Conservation (phyloP, 2,888 invertebrate species). For the Acrobasis consociella region DNA sequence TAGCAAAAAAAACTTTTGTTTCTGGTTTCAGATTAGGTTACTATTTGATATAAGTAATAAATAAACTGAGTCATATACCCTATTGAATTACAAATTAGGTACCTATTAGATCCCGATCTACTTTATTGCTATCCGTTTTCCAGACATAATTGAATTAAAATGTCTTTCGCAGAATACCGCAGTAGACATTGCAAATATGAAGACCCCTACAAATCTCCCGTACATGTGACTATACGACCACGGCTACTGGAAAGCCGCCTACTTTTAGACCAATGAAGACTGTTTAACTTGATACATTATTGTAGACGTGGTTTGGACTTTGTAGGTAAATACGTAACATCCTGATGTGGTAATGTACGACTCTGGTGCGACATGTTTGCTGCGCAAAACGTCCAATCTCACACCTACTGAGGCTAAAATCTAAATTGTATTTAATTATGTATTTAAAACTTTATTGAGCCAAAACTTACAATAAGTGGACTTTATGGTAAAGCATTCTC, state of each 20-base stretch:
- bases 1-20: too few relatives aligned
- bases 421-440: too few relatives aligned
- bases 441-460: too few relatives aligned
- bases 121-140: too few relatives aligned
- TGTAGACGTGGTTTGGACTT: conserved; percentile 7
- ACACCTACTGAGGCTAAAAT: too few relatives aligned
- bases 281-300: conserved; percentile 1
- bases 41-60: too few relatives aligned
- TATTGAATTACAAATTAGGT: too few relatives aligned
- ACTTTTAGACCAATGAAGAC: conserved; percentile 33
- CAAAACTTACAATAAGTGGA: too few relatives aligned
- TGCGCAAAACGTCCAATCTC: neutral
- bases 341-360: neutral
- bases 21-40: too few relatives aligned
- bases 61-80: too few relatives aligned
- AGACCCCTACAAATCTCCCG: conserved; percentile 58
- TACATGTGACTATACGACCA: conserved; percentile 71
- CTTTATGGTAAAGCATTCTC: too few relatives aligned
- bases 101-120: too few relatives aligned
- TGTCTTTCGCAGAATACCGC: neutral
- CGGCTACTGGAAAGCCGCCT: conserved; percentile 60
- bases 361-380: neutral
- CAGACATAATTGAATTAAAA: neutral
- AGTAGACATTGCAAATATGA: neutral
- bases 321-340: neutral